Base-by-base conservation (phyloP, 2,113 vertebrate species). In the Gallinago undulata region DNA sequence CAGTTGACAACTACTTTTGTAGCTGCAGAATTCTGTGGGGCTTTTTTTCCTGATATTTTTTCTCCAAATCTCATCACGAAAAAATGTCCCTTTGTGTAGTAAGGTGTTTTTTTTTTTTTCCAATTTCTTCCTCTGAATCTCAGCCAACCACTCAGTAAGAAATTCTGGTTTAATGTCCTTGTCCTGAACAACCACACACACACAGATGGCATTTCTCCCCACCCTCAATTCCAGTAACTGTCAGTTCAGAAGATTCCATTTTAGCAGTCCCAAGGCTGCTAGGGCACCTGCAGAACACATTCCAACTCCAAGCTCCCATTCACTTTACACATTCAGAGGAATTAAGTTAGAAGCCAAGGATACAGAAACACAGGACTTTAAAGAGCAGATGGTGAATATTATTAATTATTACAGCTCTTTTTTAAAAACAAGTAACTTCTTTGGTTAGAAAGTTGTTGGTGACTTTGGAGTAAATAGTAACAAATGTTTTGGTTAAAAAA, bases 251-350 rank as follows among this genome's bases (percentile, higher is more conserved):
- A 73, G 19, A 79, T 28, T 53, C 87, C 15, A 66, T 78, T 91
- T 91, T 84, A 84, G 83, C 79, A 90, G 51, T 59, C 79, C 69
- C 50, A 11, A 11, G 45, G 55, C 55, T 55, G 10, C 89, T 48
- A 33, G 6, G 45, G 68, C 74, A 93, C 55, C 76, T 86, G 55
- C 75, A 94, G 93, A 92, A 88, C 60, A 50, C 63, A 69, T 80
- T 21, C 79, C 45, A 83, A 33, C 55, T 79, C 45, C 6, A 60
- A 77, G n/a, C 64, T 74, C 33, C 5, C n/a, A 37, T 27, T 18
- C 48, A 50, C 41, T 74, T 62, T 19, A 84, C 64, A 74, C 28
- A 37, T 69, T 60, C 63, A 25, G 63, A 81, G 55, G 35, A 76
- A 82, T 8, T 27, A 80, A 80, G 25, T 41, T 56, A n/a, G 19